These are phyloP conservation scores for Poecilia picta DNA, from an alignment of 2,797 vertebrate species.

Conservation along the genomic window DNA sequence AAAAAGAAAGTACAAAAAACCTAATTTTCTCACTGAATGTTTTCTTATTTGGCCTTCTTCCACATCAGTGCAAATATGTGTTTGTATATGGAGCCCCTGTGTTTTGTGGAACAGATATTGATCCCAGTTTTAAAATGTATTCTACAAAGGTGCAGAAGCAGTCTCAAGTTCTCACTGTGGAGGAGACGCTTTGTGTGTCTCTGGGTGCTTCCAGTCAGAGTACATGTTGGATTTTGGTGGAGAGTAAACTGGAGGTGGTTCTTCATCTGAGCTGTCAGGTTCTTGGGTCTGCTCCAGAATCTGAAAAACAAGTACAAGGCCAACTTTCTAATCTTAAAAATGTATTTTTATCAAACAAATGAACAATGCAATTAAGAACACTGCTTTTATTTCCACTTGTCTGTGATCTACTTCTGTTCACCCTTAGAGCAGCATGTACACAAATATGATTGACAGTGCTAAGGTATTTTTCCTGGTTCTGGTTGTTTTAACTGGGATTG, in stretches of 20 bases:
- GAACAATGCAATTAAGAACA: neutral
- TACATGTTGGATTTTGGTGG: constrained; percentile 93
- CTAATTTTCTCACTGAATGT: no score
- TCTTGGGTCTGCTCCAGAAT: constrained; percentile 95
- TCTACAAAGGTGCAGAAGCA: neutral
- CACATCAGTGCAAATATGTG: no score
- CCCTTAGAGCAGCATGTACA: neutral
- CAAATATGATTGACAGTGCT: no score
- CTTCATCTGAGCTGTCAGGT: constrained; percentile 96
- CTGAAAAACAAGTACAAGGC: constrained; percentile 68
- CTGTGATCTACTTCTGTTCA: neutral
- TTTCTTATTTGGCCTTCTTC: no score
- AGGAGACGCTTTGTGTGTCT: constrained; percentile 85
- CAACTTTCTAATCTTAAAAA: neutral
- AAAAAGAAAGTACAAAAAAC: no score
- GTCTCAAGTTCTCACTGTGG: constrained; percentile 80
- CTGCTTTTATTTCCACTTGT: neutral
- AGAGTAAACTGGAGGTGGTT: constrained; percentile 95
- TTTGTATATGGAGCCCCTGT: neutral
- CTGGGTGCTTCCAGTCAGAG: constrained; percentile 85
- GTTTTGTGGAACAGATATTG: neutral
- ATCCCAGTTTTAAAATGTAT: neutral
- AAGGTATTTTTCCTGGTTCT: no score
- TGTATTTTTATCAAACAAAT: neutral
- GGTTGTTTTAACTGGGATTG: no score